phyloP scores from a whole-genome alignment of 2,797 vertebrate species.

The Premnoplex brunnescens region DNA sequence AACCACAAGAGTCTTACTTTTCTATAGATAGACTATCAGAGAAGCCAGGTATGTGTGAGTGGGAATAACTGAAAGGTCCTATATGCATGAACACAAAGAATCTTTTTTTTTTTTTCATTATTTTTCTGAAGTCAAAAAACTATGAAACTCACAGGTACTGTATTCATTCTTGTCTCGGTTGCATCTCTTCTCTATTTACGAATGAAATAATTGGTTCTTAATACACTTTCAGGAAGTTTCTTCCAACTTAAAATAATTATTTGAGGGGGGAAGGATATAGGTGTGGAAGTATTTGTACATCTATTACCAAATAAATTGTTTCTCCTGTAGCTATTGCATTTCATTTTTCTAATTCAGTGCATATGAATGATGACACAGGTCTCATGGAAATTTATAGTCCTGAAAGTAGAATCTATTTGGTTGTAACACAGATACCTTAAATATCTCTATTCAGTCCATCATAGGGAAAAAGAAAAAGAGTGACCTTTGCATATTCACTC shows the following conservation, averaged over 20 bases:
- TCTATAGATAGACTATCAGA: not conserved
- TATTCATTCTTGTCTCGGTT: not conserved
- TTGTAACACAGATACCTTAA: not conserved
- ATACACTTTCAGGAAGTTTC: not conserved
- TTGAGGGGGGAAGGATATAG: too few relatives aligned
- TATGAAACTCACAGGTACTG: not conserved
- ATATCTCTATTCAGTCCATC: not conserved
- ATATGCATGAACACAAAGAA: not conserved
- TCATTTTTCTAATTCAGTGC: not conserved
- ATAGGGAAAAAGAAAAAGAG: not conserved
- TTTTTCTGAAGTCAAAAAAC: not conserved
- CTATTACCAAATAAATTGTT: not conserved
- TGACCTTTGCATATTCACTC: not conserved
- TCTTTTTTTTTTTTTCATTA: not conserved
- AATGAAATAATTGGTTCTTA: not conserved
- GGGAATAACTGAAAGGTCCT: not conserved
- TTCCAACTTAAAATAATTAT: not conserved
- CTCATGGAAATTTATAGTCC: not conserved
- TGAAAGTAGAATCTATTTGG: not conserved
- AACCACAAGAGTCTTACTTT: not conserved
- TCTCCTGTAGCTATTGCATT: not conserved
- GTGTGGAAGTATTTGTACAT: rapidly evolving
- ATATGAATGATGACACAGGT: not conserved
- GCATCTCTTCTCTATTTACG: not conserved
- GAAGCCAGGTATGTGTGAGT: not conserved